phyloP scores from a whole-genome alignment of 2,888 invertebrate species.

The Bruchidius siliquastri region DNA sequence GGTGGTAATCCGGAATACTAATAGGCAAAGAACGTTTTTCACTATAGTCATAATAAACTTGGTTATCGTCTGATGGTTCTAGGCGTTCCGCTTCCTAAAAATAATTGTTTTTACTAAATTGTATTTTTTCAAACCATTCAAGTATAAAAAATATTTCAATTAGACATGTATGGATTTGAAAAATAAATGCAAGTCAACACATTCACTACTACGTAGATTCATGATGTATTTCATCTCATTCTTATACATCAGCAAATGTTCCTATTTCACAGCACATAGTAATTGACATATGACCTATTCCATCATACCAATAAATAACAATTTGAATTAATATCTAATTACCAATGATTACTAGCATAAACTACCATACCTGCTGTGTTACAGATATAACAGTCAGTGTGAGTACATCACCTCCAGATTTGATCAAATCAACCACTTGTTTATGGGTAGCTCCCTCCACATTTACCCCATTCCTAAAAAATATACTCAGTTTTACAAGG shows the following conservation, averaged over 20 bases:
- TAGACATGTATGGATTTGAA: no score
- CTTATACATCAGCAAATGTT: no score
- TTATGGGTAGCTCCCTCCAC: slow-evolving; percentile 99
- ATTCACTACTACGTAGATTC: no score
- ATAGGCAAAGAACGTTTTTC: slow-evolving; percentile 89
- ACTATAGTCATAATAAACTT: slow-evolving; percentile 83
- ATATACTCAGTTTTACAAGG: no score
- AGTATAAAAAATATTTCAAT: no score
- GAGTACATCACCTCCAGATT: slow-evolving; percentile 95
- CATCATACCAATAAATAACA: background rate
- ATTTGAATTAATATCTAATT: background rate
- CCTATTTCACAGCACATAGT: background rate
- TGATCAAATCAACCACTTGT: slow-evolving; percentile 98
- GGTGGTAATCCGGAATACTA: slow-evolving; percentile 93
- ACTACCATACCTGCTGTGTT: slow-evolving; percentile 69
- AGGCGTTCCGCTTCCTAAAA: slow-evolving; percentile 76
- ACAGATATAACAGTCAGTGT: slow-evolving; percentile 95
- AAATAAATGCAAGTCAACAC: no score
- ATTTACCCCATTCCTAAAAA: slow-evolving; percentile 90
- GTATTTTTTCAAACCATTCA: no score
- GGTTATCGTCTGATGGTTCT: slow-evolving; percentile 77
- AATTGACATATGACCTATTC: background rate
- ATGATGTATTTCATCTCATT: no score
- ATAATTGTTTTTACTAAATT: background rate
- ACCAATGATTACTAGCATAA: background rate